These are phyloP conservation scores for Tragulus kanchil DNA, from an alignment of 2,113 vertebrate species.

Conservation along the genomic window DNA sequence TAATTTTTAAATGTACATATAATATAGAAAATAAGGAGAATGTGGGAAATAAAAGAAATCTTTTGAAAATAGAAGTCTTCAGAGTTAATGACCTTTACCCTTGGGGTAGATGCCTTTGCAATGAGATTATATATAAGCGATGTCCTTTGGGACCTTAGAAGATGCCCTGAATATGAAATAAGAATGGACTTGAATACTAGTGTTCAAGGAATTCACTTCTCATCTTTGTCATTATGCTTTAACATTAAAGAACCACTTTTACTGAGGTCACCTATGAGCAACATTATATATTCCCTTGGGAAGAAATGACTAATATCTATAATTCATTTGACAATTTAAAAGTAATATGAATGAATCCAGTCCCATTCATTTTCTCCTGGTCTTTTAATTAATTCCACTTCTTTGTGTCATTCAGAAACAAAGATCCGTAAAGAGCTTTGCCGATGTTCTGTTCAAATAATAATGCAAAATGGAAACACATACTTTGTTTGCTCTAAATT, in stretches of 20 bases:
- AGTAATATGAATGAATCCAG: conserved; percentile 21
- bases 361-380: background rate
- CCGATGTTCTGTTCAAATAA: background rate
- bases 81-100: background rate
- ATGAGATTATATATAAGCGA: background rate
- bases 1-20: background rate
- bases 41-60: background rate
- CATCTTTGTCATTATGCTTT: background rate
- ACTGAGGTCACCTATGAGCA: background rate
- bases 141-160: background rate
- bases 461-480: background rate
- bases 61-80: background rate
- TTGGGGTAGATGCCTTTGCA: background rate
- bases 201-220: background rate
- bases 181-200: background rate
- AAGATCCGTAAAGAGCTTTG: background rate
- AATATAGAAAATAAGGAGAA: background rate
- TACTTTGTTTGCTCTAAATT: background rate
- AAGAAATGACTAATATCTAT: conserved; percentile 51
- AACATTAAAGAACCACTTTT: background rate
- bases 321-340: conserved; percentile 48
- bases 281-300: conserved; percentile 22
- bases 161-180: conserved; percentile 1
- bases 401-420: conserved; percentile 36
- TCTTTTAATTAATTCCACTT: conserved; percentile 53